Evolutionary conservation across 2,888 invertebrate species (phyloP).

Genomic region (Apocheima hispidaria): DNA sequence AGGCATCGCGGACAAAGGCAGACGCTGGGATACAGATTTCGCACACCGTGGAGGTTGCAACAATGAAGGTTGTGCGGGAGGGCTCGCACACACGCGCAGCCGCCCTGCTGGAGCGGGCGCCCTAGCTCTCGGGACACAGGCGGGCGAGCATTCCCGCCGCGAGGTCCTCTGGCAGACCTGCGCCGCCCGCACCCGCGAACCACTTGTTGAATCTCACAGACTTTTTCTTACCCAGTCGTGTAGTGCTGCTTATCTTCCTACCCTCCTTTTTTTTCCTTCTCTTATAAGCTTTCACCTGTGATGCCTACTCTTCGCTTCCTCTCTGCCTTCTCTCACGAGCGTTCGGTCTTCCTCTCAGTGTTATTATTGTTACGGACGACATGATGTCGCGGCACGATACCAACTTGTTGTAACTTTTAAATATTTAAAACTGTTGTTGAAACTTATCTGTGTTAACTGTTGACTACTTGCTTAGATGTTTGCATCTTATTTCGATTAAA

Average conservation of each 20-base stretch:
- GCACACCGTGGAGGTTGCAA: constrained; percentile 43
- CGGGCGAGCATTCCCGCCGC: constrained; percentile 83
- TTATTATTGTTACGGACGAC: constrained; percentile 76
- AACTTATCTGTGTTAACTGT: constrained; percentile 84
- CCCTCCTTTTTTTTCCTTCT: constrained; percentile 49
- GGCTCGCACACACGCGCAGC: constrained; percentile 41
- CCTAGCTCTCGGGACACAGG: constrained; percentile 68
- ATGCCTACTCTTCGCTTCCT: constrained; percentile 75
- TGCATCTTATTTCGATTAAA: constrained; percentile 69
- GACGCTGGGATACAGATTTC: constrained; percentile 29
- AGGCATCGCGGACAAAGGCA: constrained; percentile 40
- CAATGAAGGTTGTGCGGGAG: constrained; percentile 52
- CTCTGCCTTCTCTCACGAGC: constrained; percentile 59
- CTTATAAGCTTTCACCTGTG: constrained; percentile 63
- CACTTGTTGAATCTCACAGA: constrained; percentile 82
- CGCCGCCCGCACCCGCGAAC: constrained; percentile 72
- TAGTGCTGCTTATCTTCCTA: constrained; percentile 49
- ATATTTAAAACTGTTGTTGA: constrained; percentile 81
- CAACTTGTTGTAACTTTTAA: constrained; percentile 80
- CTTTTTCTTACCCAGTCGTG: constrained; percentile 62
- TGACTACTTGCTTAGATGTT: constrained; percentile 78
- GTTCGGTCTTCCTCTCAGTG: constrained; percentile 73
- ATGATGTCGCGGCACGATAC: constrained; percentile 61
- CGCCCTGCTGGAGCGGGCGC: constrained; percentile 48
- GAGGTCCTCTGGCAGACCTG: constrained; percentile 65